A percentile compares a stretch with the other conserved stretches of the same genome.
Conservation (phyloP, 2,888 invertebrate species). For the Dolichomitus sp. region DNA sequence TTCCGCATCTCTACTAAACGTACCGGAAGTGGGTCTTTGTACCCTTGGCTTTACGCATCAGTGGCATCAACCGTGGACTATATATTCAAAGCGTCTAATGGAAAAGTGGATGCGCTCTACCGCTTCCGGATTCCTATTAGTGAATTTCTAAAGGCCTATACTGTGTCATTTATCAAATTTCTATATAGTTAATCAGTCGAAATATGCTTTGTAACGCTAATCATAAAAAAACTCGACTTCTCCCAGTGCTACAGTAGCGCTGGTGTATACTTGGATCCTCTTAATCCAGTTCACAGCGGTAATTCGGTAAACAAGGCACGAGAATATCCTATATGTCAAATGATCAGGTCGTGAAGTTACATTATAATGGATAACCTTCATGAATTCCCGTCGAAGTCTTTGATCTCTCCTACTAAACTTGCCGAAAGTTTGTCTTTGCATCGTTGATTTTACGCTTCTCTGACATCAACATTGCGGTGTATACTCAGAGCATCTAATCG, state of each 20-base stretch:
- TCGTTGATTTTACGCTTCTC: slow-evolving; percentile 13
- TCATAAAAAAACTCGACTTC: too few species aligned
- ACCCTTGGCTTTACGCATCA: slow-evolving; percentile 13
- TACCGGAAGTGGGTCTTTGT: slow-evolving; percentile 43
- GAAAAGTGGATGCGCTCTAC: not conserved
- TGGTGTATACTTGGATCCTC: too few species aligned
- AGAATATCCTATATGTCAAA: too few species aligned
- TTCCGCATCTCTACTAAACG: slow-evolving; percentile 34
- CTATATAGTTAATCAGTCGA: too few species aligned
- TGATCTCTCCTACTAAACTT: slow-evolving; percentile 42
- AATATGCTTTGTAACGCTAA: too few species aligned
- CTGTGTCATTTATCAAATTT: too few species aligned
- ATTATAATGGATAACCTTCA: slow-evolving; percentile 16
- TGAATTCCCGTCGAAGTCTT: slow-evolving; percentile 48
- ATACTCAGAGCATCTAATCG: not conserved
- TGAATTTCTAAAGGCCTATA: not conserved
- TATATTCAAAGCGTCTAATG: slow-evolving; percentile 3
- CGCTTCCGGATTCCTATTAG: slow-evolving; percentile 4
- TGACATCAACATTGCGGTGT: not conserved
- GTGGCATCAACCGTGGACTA: not conserved
- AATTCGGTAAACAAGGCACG: too few species aligned
- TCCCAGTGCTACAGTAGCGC: too few species aligned
- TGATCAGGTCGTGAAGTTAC: too few species aligned
- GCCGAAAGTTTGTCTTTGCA: slow-evolving; percentile 39
- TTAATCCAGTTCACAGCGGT: too few species aligned